Percentiles rank a stretch among this genome's conserved stretches.
Conservation (phyloP, 2,113 vertebrate species). For the Nibea coibor region DNA sequence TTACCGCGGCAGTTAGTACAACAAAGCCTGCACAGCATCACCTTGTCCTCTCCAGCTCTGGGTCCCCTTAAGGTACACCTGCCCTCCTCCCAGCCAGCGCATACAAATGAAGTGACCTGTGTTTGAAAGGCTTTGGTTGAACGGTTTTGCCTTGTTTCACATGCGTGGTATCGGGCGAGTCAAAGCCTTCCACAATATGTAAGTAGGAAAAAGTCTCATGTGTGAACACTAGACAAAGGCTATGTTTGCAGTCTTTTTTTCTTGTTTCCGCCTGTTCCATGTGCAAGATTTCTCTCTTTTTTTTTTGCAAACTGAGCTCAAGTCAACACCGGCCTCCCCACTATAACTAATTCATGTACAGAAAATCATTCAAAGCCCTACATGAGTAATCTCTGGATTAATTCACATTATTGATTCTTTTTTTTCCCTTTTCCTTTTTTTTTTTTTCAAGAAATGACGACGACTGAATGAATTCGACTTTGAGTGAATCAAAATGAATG, state of each 20-base stretch:
- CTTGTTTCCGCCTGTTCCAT: neutral
- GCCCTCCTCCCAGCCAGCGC: neutral
- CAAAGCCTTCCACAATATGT: conserved; percentile 1
- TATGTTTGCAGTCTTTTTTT: neutral
- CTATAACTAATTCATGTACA: conserved; percentile 47
- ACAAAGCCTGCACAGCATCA: conserved; percentile 28
- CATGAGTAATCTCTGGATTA: conserved; percentile 63
- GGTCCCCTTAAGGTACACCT: conserved; percentile 13
- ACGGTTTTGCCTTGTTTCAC: conserved; percentile 35
- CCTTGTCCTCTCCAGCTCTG: conserved; percentile 25
- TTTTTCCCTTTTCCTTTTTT: neutral
- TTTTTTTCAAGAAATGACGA: conserved; percentile 36
- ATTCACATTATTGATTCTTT: conserved; percentile 57
- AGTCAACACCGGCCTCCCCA: conserved; percentile 21
- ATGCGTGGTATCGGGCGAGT: conserved; percentile 12
- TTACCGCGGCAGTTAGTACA: conserved; percentile 31
- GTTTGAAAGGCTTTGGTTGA: conserved; percentile 25
- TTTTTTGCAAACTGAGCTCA: conserved; percentile 30
- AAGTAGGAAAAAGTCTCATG: conserved; percentile 1
- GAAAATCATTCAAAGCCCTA: conserved; percentile 55
- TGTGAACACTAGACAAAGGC: conserved; percentile 22
- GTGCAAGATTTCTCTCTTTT: conserved; percentile 44
- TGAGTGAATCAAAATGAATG: conserved; percentile 36
- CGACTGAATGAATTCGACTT: conserved; percentile 56
- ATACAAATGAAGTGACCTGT: conserved; percentile 32